Evolutionary conservation across 1,140 invertebrate species (phyloP).

Genomic region (Drosophila persimilis): DNA sequence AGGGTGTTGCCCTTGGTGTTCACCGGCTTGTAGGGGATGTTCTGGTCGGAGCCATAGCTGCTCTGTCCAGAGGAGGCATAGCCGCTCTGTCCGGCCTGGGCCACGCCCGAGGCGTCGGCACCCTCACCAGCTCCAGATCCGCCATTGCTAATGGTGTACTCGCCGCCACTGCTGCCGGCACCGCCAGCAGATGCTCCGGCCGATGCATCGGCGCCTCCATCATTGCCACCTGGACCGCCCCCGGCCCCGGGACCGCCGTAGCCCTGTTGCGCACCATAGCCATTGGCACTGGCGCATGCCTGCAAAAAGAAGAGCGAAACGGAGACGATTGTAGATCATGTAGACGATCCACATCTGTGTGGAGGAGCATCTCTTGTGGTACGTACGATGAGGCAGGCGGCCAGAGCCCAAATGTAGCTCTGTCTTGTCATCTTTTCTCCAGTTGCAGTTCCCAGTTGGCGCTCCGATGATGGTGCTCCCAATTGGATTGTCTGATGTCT

Average conservation of each 20-base stretch:
- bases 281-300: constrained; percentile 70
- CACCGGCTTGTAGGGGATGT: constrained; percentile 71
- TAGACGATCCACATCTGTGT: background rate
- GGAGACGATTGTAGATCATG: constrained; percentile 8
- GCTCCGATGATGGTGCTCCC: constrained; percentile 49
- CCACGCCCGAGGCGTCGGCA: constrained; percentile 56
- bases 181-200: constrained; percentile 49
- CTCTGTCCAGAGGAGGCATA: constrained; percentile 28
- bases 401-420: constrained; percentile 68
- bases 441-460: constrained; percentile 58
- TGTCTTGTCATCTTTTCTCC: constrained; percentile 74
- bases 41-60: constrained; percentile 72
- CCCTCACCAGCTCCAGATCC: constrained; percentile 25
- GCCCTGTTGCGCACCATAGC: constrained; percentile 41
- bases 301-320: constrained; percentile 23
- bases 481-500: constrained; percentile 72
- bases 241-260: constrained; percentile 55
- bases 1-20: constrained; percentile 78
- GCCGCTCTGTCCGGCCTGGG: constrained; percentile 54
- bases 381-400: constrained; percentile 81
- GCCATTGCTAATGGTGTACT: constrained; percentile 31
- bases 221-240: constrained; percentile 29
- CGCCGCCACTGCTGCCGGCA: constrained; percentile 40
- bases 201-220: constrained; percentile 45
- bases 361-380: constrained; percentile 1